Conservation (phyloP, 2,113 vertebrate species). For the Lampris incognitus region DNA sequence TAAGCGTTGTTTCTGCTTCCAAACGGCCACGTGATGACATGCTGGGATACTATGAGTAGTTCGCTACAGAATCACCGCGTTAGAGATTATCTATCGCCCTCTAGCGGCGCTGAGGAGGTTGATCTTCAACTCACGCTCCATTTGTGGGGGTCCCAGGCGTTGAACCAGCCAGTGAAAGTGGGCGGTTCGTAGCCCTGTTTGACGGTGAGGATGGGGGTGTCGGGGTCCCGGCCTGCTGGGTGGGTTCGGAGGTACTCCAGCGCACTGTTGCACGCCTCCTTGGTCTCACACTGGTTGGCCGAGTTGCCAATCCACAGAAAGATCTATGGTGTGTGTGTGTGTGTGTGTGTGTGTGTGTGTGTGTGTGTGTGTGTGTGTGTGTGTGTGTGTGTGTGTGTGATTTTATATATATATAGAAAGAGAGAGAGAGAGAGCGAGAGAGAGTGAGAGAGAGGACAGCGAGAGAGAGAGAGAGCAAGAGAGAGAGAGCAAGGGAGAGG, state of each 20-base stretch:
- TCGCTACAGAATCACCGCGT: not conserved
- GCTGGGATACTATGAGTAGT: not conserved
- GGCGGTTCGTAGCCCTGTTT: slow-evolving; percentile 90
- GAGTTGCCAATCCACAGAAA: slow-evolving; percentile 90
- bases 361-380: too few species aligned
- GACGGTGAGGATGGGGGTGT: slow-evolving; percentile 84
- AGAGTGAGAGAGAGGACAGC: not conserved
- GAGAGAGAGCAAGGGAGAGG: not conserved
- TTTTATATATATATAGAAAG: too few species aligned
- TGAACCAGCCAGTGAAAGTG: slow-evolving; percentile 94
- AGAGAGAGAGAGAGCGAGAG: too few species aligned
- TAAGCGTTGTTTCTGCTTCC: too few species aligned
- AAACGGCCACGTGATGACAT: too few species aligned
- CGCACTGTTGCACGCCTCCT: slow-evolving; percentile 77
- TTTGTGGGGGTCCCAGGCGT: slow-evolving; percentile 91
- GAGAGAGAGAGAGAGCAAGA: not conserved
- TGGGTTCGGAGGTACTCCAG: slow-evolving; percentile 88
- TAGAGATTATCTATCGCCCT: not conserved
- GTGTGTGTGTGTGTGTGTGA: too few species aligned
- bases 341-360: too few species aligned
- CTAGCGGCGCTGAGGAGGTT: slow-evolving; percentile 8
- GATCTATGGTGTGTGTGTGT: slow-evolving; percentile 71
- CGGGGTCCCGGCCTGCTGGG: slow-evolving; percentile 85
- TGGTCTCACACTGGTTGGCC: slow-evolving; percentile 85
- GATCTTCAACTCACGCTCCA: slow-evolving; percentile 87